These are phyloP conservation scores for Sarcoramphus papa DNA, from an alignment of 2,797 vertebrate species.

Conservation along the genomic window DNA sequence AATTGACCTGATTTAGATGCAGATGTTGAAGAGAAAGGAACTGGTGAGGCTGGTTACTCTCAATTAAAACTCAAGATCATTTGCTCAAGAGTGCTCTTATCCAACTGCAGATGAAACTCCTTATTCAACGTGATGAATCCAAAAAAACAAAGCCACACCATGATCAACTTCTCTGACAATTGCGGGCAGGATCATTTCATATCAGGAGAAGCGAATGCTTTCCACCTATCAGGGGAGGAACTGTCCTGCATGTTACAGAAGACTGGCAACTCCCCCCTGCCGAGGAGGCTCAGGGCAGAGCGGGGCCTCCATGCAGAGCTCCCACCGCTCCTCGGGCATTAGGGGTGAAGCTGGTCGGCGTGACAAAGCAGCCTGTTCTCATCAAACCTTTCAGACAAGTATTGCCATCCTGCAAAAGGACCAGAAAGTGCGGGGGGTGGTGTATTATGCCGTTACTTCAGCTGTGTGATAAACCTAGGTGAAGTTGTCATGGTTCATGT, in stretches of 20 bases:
- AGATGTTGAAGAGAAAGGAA: neutral
- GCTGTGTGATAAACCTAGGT: neutral
- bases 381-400: neutral
- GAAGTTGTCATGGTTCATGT: neutral
- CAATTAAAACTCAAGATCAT: neutral
- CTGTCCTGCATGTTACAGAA: accelerated
- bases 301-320: accelerated
- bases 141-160: neutral
- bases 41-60: neutral
- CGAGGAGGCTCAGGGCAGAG: neutral
- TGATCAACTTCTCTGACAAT: neutral
- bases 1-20: neutral
- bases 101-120: neutral
- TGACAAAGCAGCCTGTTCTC: neutral
- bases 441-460: neutral
- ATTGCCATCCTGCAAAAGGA: neutral
- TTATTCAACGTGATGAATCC: neutral
- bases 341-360: accelerated
- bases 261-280: no score
- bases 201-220: neutral
- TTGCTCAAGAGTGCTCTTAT: neutral
- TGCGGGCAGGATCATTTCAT: accelerated
- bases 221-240: neutral
- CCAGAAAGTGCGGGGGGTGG: neutral
- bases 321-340: neutral